Evolutionary conservation across 1,140 invertebrate genomes (phyloP).

Genomic region (Plodia interpunctella): DNA sequence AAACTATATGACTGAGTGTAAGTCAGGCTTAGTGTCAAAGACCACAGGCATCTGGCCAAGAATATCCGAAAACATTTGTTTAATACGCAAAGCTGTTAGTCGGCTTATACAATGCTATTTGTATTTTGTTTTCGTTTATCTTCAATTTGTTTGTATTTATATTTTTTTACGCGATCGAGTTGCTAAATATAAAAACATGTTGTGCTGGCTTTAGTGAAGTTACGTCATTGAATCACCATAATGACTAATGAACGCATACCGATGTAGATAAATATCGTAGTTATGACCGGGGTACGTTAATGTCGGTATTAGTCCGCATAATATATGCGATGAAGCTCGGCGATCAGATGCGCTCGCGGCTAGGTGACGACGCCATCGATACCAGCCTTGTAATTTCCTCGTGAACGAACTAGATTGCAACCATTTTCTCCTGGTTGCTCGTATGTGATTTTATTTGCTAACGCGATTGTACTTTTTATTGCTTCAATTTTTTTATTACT

Average conservation of each 20-base stretch:
- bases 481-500: too few relatives aligned
- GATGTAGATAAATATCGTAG: slow-evolving; percentile 3
- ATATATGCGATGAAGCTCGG: slow-evolving; percentile 43
- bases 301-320: slow-evolving; percentile 48
- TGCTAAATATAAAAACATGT: slow-evolving; percentile 23
- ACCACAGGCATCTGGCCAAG: slow-evolving; percentile 27
- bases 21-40: slow-evolving; percentile 65
- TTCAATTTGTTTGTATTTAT: background rate
- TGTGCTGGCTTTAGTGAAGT: background rate
- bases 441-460: background rate
- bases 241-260: background rate
- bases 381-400: slow-evolving; percentile 56
- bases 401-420: slow-evolving; percentile 25
- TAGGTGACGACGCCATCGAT: slow-evolving; percentile 43
- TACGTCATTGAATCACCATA: background rate
- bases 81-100: slow-evolving; percentile 48
- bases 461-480: background rate
- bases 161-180: background rate
- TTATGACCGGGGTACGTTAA: slow-evolving; percentile 25
- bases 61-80: slow-evolving; percentile 59
- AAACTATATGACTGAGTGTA: slow-evolving; percentile 62
- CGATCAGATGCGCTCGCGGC: slow-evolving; percentile 49
- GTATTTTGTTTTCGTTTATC: background rate
- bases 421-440: background rate
- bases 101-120: slow-evolving; percentile 32